A percentile compares a stretch with the other conserved stretches of the same genome.
Conservation (phyloP, 2,113 vertebrate species). For the Diadophis punctatus region DNA sequence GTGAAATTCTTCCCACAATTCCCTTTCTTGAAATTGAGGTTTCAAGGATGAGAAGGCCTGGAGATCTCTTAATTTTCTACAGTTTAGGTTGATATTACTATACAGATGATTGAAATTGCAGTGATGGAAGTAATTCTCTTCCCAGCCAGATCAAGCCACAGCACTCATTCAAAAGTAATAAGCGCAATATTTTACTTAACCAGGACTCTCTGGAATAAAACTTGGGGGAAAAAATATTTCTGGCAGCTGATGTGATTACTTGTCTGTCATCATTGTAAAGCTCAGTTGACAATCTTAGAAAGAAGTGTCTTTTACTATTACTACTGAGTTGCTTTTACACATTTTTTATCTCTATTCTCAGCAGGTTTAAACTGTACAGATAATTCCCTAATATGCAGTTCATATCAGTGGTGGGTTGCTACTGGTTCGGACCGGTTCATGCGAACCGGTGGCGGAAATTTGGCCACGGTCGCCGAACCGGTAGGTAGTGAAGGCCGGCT, state of each 20-base stretch:
- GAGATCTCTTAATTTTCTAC: constrained; percentile 12
- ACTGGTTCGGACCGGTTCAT: no score
- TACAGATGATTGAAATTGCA: constrained; percentile 43
- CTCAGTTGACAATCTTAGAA: constrained; percentile 37
- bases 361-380: constrained; percentile 57
- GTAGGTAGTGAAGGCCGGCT: no score
- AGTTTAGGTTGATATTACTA: constrained; percentile 24
- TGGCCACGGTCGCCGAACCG: no score
- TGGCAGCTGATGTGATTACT: constrained; percentile 47
- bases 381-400: constrained; percentile 64
- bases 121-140: constrained; percentile 42
- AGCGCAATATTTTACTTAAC: constrained; percentile 44
- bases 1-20: not conserved
- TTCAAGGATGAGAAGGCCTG: not conserved
- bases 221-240: constrained; percentile 30
- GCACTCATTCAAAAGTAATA: constrained; percentile 43
- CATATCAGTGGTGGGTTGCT: not conserved
- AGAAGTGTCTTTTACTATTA: constrained; percentile 53
- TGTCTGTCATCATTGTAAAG: constrained; percentile 55
- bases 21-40: not conserved
- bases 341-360: constrained; percentile 53
- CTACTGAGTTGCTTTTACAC: constrained; percentile 53
- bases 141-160: constrained; percentile 50
- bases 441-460: no score
- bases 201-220: constrained; percentile 51